Evolutionary conservation across 2,888 invertebrate species (phyloP), one percentile per base, ranked within the genome.

Genomic region (Drosophila gaucha): DNA sequence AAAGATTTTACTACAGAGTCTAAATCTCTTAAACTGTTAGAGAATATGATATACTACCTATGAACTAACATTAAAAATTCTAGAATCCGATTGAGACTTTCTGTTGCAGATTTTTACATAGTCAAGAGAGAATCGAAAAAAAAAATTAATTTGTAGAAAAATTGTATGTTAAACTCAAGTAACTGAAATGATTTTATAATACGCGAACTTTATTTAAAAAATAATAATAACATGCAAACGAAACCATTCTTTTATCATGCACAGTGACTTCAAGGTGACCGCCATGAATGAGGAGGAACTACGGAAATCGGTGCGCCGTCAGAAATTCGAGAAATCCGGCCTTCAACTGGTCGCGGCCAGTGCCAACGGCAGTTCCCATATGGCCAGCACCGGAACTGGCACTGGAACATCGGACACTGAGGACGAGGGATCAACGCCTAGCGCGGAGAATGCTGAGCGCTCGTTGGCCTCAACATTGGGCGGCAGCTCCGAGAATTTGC

Each of bases 241-340:
- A 22, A 38, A n/a, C n/a, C n/a, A n/a, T n/a, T 39, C 2, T 2
- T 14, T 2, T 60, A 49, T 22, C 1, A 47, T 16, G 24, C 49
- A 4, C 83, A 96, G 96, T 63, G 96, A 96, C 87, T 97, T 96
- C 89, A 96, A 96, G 87, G 96, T 97, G 36, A 97, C 96, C 89
- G 97, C 97, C 55, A 96, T 97, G 94, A 96, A 97, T 88, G 96
- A 95, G 1, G 96, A 96, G 33, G 97, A 97, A 88, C 91, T 97
- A 60, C 93, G 97, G 1, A 95, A 95, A 91, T 96, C 96, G 0
- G 93, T 95, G 86, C 92, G 96, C 1, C 94, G 95, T 28, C 93
- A 94, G 31, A 95, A 95, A 89, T 94, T 95, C 41, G 94, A 94
- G 89, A 91, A 92, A 73, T 84, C 91, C 10, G 92, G 91, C n/a